Conservation (phyloP, 2,888 invertebrate genomes). For the Exephanes ischioxanthus region DNA sequence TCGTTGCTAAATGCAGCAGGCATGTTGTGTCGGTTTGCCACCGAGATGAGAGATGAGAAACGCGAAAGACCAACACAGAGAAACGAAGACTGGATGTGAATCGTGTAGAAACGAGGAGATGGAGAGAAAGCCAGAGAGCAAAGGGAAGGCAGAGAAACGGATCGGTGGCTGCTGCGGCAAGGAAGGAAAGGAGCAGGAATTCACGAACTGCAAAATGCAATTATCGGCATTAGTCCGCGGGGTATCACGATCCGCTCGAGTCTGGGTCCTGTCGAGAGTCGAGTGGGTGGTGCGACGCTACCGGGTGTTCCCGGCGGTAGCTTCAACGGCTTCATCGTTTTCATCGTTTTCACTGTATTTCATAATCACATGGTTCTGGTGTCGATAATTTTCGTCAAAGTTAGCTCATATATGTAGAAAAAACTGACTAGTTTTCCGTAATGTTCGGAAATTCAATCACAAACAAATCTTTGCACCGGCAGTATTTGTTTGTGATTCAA, state of each 20-base stretch:
- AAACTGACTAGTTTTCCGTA: not conserved
- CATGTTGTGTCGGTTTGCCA: not conserved
- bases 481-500: not conserved
- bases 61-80: slow-evolving; percentile 13
- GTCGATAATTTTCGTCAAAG: not conserved
- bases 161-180: slow-evolving; percentile 69
- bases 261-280: slow-evolving; percentile 72
- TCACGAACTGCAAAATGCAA: slow-evolving; percentile 84
- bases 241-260: slow-evolving; percentile 83
- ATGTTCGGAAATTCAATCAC: not conserved
- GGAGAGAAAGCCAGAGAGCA: slow-evolving; percentile 26
- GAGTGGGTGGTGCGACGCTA: slow-evolving; percentile 76
- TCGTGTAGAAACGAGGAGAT: slow-evolving; percentile 61
- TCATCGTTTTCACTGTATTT: slow-evolving; percentile 24
- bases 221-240: slow-evolving; percentile 84
- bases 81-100: slow-evolving; percentile 52
- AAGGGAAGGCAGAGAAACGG: slow-evolving; percentile 65
- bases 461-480: not conserved
- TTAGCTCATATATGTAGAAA: not conserved
- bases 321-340: slow-evolving; percentile 30
- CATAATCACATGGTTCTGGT: not conserved
- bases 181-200: slow-evolving; percentile 81
- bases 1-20: not conserved
- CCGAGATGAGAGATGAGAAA: slow-evolving; percentile 29
- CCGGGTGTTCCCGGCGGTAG: slow-evolving; percentile 71